Evolutionary conservation across 2,888 invertebrate genomes (phyloP), one percentile per base, ranked within the genome.

Genomic region (Alcis repandata): DNA sequence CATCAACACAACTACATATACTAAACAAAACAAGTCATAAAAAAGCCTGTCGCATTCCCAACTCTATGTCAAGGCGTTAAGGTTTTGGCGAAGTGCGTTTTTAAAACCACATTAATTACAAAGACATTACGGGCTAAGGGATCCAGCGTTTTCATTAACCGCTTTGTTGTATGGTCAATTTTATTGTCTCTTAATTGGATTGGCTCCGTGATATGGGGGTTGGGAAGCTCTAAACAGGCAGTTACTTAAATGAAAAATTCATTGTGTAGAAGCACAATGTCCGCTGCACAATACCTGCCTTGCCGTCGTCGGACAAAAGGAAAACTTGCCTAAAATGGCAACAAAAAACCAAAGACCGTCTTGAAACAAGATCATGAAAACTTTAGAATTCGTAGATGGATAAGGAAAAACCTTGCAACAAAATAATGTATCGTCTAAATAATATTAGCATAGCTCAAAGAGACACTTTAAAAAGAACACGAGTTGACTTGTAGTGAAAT

Each of bases 111-210:
- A 49, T 67, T 72, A 69, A 72, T 69, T 70, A 70, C 63, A 65
- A 56, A 63, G 63, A 66, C 70, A 67, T 63, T 54, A 63, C 67
- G 66, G 64, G 71, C 61, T 63, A 59, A 67, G 63, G 70, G 73
- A 56, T 58, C 67, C 61, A 62, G 59, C 67, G 61, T 68, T 73
- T 73, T 69, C 64, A 73, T 73, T 69, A 65, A 70, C 66, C 45
- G 67, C 67, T 64, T 69, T 67, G 66, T 65, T 69, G 67, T 70
- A 67, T 56, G 69, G 66, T 57, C 63, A 46, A 56, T 67, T 73
- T 71, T 70, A 71, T 66, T 71, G 63, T 70, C 45, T 48, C 53
- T 57, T 49, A 68, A 69, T 70, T 67, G 54, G 67, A 68, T 63
- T 62, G 67, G 52, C 17, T 48, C 59, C 63, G 43, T 57, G 33